Evolutionary conservation across 2,888 invertebrate species (phyloP).

Genomic region (Melipona beecheii): DNA sequence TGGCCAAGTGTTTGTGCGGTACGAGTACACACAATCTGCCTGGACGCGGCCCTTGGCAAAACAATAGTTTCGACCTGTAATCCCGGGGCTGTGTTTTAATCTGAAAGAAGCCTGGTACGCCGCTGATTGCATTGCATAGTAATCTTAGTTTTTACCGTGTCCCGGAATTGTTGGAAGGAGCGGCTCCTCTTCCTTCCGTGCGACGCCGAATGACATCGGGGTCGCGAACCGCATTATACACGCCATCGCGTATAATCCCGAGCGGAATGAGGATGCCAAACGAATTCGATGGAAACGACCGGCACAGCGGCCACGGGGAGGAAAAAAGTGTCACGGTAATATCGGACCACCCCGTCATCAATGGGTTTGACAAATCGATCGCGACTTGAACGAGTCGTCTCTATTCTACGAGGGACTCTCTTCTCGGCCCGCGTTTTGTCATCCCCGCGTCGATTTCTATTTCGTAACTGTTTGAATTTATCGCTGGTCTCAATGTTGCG

Average conservation of each 20-base stretch:
- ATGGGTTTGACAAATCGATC: constrained; percentile 64
- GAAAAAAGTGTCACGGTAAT: constrained; percentile 57
- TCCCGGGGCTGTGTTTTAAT: constrained; percentile 75
- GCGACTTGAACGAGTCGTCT: neutral
- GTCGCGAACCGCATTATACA: constrained; percentile 73
- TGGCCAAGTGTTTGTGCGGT: constrained; percentile 11
- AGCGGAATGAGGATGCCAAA: constrained; percentile 41
- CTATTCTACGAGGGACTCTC: neutral
- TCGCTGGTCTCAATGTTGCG: too few species aligned
- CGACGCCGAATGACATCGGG: constrained; percentile 60
- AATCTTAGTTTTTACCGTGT: constrained; percentile 81
- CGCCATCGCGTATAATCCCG: constrained; percentile 72
- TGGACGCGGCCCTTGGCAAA: constrained; percentile 59
- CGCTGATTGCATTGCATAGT: constrained; percentile 81
- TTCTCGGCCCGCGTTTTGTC: too few species aligned
- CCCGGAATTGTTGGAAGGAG: constrained; percentile 71
- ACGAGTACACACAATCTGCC: constrained; percentile 57
- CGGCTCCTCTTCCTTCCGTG: neutral
- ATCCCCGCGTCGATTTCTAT: too few species aligned
- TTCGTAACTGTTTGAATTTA: too few species aligned
- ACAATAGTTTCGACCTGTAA: constrained; percentile 74
- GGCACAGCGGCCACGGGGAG: neutral
- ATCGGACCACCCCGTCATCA: constrained; percentile 47
- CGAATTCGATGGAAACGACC: constrained; percentile 16
- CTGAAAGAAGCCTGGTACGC: constrained; percentile 69